phyloP scores from a whole-genome alignment of 2,888 invertebrate genomes.

The Tetragnatha montana region DNA sequence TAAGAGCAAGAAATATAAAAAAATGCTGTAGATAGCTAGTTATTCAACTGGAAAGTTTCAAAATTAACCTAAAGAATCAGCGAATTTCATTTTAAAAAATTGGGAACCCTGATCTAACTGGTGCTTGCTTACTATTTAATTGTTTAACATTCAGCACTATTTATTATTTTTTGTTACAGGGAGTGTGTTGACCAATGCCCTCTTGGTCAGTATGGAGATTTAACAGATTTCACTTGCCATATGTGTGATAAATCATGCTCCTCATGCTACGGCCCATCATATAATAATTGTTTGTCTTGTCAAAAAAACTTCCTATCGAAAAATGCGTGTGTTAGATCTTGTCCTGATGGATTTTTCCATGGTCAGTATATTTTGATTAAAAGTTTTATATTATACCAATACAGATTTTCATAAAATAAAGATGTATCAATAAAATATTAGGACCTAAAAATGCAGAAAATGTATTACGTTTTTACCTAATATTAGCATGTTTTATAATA shows the following conservation, averaged over 20 bases:
- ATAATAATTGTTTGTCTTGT: constrained; percentile 89
- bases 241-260: constrained; percentile 93
- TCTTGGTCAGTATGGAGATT: constrained; percentile 87
- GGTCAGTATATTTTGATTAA: constrained; percentile 32
- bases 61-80: not conserved
- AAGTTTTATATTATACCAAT: too few relatives aligned
- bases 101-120: not conserved
- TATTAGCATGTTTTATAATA: too few relatives aligned
- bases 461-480: too few relatives aligned
- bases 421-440: too few relatives aligned
- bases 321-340: constrained; percentile 90
- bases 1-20: too few relatives aligned
- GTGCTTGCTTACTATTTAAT: not conserved
- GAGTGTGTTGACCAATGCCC: constrained; percentile 90
- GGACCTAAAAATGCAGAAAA: too few relatives aligned
- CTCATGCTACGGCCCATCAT: constrained; percentile 90
- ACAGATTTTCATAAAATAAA: too few relatives aligned
- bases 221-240: constrained; percentile 85
- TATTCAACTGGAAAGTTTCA: not conserved
- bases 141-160: not conserved
- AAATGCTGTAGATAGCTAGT: too few relatives aligned
- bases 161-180: constrained; percentile 77
- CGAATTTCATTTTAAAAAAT: not conserved
- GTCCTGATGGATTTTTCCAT: constrained; percentile 89
- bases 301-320: constrained; percentile 83